Percentiles rank a stretch among this genome's conserved stretches.
phyloP scores from a whole-genome alignment of 2,797 vertebrate genomes.

The Chaenodraco wilsoni region DNA sequence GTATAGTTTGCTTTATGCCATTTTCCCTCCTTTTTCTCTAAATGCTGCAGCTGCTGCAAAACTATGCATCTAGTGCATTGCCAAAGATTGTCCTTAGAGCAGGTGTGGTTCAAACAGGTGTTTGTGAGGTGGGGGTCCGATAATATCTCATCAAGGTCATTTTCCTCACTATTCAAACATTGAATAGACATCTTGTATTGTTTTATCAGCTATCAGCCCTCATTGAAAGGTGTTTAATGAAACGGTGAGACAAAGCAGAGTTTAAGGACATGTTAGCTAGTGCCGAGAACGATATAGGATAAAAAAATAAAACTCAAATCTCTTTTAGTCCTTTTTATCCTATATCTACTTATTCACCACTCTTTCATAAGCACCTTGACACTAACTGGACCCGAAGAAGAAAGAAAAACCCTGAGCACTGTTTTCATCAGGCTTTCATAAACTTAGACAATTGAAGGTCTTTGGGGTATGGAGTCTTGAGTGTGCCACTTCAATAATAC shows the following conservation, averaged over 20 bases:
- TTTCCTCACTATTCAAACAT: constrained; percentile 19
- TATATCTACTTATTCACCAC: neutral
- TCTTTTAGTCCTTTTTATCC: too few species aligned
- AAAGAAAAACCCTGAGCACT: constrained; percentile 27
- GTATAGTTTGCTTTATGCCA: constrained; percentile 66
- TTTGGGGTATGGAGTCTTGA: constrained; percentile 33
- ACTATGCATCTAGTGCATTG: constrained; percentile 85
- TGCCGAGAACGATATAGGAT: neutral
- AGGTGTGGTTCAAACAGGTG: constrained; percentile 32
- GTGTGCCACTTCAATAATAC: constrained; percentile 6
- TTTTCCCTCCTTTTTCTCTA: constrained; percentile 36
- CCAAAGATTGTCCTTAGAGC: constrained; percentile 83
- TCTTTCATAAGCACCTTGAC: constrained; percentile 34
- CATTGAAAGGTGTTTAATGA: neutral
- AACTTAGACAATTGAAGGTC: neutral
- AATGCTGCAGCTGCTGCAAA: constrained; percentile 80
- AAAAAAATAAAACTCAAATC: neutral
- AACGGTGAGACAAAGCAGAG: neutral
- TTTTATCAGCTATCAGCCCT: constrained; percentile 6
- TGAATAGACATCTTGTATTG: constrained; percentile 4
- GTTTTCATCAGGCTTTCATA: constrained; percentile 22
- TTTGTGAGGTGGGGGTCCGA: constrained; percentile 34
- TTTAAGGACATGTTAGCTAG: neutral
- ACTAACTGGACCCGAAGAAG: constrained; percentile 12
- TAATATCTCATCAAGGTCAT: constrained; percentile 1